Evolutionary conservation across 2,797 vertebrate genomes (phyloP), one percentile per base, ranked within the genome.

Genomic region (Oophaga sylvatica): DNA sequence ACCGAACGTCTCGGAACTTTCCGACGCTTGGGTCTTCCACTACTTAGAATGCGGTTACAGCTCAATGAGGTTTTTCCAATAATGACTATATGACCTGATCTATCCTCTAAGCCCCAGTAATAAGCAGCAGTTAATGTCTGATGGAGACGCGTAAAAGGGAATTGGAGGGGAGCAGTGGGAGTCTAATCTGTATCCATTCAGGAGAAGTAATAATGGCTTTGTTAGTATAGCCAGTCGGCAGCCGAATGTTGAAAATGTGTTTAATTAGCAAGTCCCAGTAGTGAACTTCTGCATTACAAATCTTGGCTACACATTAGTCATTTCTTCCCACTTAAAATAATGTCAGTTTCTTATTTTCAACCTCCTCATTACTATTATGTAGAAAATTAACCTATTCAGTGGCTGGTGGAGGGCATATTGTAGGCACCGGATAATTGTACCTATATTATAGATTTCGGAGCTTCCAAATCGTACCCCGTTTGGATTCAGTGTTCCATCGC

Each of bases 401-500:
- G 73, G 41, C 59, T 85, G 41, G 41, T 77, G n/a, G 60, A 78
- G 83, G 59, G 59, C 57, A 48, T 63, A 77, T 77, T 84, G 26
- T 29, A 67, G n/a, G 53, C 16, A 56, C 15, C 41, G 17, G 20
- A 78, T 56, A 31, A 81, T 57, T 87, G 81, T 94, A 99, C 98
- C 98, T 8, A 99, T 98, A 92, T 99, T 98, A 91, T 99, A 99
- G 94, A 99, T 98, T 92, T 99, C 98, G 0, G 98, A 99, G 92
- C 98, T 99, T 90, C 98, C 98, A 4, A 99, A 99, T 22, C 98
- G 95, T 20, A 99, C 98, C 68, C 98, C 98, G 0, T 97, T 99
- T 80, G 98, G 98, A 94, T 99, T 99, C 92, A 99, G 90, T 0
- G 98, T 99, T 12, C 98, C 98, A 0, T 99, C 98, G 11, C 98